Evolutionary conservation across 2,797 vertebrate genomes (phyloP), one percentile per base, ranked within the genome.

Genomic region (Myotis pilosus): DNA sequence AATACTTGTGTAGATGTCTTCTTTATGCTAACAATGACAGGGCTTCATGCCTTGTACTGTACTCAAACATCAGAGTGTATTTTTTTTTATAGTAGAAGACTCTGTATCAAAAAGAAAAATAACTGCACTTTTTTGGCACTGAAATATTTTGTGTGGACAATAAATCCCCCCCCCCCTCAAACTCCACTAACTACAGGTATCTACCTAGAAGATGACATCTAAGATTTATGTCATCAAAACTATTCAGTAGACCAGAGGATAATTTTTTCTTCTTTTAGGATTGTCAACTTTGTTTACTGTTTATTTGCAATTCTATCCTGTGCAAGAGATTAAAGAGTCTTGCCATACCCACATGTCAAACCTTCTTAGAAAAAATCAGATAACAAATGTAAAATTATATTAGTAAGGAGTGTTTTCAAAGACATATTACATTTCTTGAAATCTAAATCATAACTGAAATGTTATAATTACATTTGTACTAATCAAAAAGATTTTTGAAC

Each of bases 1-100:
- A 97, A 97, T 97, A 97, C 96, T 97, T 96, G 94, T 95, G 69
- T 89, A 93, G 96, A 97, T 95, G 94, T 97, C 97, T 98, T 97
- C 96, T 98, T 98, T 98, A 97, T 97, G 83, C 91, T 97, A 98
- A 97, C 96, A 98, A 89, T 97, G 97, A 98, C 97, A 97, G 95
- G 95, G 84, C 23, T 95, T 92, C 82, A 68, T 86, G 47, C 87
- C 95, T 96, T 94, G 66, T 84, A 84, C 92, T 92, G 16, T 96
- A 84, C 75, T 97, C 72, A 95, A 96, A 97, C 97, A 97, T 60
- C 96, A 97, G 92, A 94, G 95, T 20, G 0, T 88, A 94, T 97
- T 89, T 97, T 94, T 97, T 76, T 71, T 91, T 41, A 49, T 60
- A 92, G 88, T 94, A 92, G 17, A 64, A 96, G 57, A 84, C 36